Evolutionary conservation across 1,140 invertebrate species (phyloP).

Genomic region (Gryllus bimaculatus): DNA sequence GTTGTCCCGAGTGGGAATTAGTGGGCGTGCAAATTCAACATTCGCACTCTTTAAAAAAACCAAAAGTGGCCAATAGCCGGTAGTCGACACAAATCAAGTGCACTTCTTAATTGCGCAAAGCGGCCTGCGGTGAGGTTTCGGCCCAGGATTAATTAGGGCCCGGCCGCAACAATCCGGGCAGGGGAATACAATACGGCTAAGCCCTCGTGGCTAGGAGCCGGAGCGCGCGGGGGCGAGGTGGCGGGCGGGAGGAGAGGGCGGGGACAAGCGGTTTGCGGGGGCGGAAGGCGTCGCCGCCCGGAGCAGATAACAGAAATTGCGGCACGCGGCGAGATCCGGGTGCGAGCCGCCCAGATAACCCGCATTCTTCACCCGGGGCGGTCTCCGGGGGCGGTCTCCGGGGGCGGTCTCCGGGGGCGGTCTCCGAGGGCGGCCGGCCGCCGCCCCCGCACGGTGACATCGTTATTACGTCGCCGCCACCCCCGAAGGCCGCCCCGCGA

Average conservation of each 20-base stretch:
- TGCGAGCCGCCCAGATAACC: neutral
- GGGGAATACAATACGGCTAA: slow-evolving; percentile 3
- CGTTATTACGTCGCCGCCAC: neutral
- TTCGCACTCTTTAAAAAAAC: neutral
- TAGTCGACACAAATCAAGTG: neutral
- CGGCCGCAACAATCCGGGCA: slow-evolving; percentile 16
- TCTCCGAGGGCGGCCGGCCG: neutral
- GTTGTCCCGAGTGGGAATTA: neutral
- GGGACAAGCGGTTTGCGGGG: too few species aligned
- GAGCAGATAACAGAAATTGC: neutral
- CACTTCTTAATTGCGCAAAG: slow-evolving; percentile 21
- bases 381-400: too few species aligned
- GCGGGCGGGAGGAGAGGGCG: too few species aligned
- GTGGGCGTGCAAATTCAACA: neutral
- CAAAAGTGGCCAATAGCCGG: neutral
- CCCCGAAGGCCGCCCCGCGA: too few species aligned
- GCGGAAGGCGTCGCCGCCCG: neutral
- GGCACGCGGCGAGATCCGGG: neutral
- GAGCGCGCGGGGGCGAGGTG: neutral
- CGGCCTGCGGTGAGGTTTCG: slow-evolving; percentile 19
- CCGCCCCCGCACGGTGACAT: neutral
- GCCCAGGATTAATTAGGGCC: slow-evolving; percentile 20
- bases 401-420: too few species aligned
- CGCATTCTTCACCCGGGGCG: neutral
- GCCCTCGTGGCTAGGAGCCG: neutral